Percentiles rank a stretch among this genome's conserved stretches.
Evolutionary conservation across 1,140 invertebrate species (phyloP).

Genomic region (Antheraea pernyi): DNA sequence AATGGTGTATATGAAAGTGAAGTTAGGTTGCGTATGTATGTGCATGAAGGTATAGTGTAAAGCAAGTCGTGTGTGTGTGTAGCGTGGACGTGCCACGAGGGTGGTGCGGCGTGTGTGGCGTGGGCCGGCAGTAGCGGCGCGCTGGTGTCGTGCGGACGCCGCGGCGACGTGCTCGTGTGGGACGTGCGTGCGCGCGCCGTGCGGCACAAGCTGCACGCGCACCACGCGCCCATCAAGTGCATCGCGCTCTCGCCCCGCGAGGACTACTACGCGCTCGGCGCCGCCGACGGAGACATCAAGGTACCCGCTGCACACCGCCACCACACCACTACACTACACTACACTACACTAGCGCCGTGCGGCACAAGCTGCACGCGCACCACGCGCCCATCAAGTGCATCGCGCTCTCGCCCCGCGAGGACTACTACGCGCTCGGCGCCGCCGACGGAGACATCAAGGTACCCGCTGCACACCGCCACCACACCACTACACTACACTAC

Average conservation of each 20-base stretch:
- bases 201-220: conserved; percentile 93
- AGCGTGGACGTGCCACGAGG: conserved; percentile 96
- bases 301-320: conserved; percentile 73
- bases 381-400: conserved; percentile 97
- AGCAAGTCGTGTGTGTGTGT: conserved; percentile 11
- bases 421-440: conserved; percentile 97
- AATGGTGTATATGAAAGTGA: no score
- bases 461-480: conserved; percentile 12
- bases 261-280: conserved; percentile 98
- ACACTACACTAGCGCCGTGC: conserved; percentile 86
- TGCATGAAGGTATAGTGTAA: no score
- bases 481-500: neutral
- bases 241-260: conserved; percentile 96
- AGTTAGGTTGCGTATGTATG: no score
- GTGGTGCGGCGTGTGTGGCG: conserved; percentile 92
- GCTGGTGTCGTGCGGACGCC: conserved; percentile 96
- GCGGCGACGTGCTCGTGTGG: conserved; percentile 97
- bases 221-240: conserved; percentile 96
- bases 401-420: conserved; percentile 95
- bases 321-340: neutral
- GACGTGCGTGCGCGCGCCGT: conserved; percentile 94
- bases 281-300: conserved; percentile 99
- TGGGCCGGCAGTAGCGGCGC: conserved; percentile 96
- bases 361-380: conserved; percentile 95
- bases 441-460: conserved; percentile 99